These are phyloP conservation scores for Todiramphus chloris DNA, from an alignment of 2,113 vertebrate species.

Conservation along the genomic window DNA sequence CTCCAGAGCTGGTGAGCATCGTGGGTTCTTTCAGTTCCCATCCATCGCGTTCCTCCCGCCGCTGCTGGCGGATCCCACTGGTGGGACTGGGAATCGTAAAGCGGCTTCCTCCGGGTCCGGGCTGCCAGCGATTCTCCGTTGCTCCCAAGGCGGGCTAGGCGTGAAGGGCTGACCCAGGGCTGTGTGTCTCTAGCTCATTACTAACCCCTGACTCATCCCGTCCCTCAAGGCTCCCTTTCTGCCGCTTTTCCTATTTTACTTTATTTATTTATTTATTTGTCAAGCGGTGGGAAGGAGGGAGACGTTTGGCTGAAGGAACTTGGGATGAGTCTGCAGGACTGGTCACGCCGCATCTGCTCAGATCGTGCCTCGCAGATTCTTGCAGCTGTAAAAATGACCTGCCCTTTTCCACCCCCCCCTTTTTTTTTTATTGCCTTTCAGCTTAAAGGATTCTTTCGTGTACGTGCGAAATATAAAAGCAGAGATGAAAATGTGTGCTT, in stretches of 20 bases:
- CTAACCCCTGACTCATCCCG: constrained; percentile 47
- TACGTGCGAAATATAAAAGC: background rate
- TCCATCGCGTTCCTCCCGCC: rapidly evolving
- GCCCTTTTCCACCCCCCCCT: background rate
- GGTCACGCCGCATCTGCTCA: background rate
- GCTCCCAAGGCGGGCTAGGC: background rate
- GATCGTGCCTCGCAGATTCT: background rate
- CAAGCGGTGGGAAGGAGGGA: constrained; percentile 1
- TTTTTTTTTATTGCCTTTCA: background rate
- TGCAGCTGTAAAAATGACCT: background rate
- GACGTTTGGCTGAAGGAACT: background rate
- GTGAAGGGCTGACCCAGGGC: constrained; percentile 13
- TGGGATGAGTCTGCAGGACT: background rate
- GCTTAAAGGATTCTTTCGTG: background rate
- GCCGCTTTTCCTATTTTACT: constrained; percentile 7
- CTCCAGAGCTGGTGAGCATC: background rate
- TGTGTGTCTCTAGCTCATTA: constrained; percentile 43
- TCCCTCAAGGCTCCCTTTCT: constrained; percentile 25
- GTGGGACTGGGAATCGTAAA: background rate
- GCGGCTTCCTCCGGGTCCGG: background rate
- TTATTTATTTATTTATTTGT: constrained; percentile 55
- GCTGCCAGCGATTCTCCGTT: background rate
- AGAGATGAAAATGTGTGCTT: background rate
- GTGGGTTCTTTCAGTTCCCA: background rate
- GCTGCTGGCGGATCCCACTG: rapidly evolving